phyloP scores from a whole-genome alignment of 1,140 invertebrate species.

The Drosophila pectinifera region DNA sequence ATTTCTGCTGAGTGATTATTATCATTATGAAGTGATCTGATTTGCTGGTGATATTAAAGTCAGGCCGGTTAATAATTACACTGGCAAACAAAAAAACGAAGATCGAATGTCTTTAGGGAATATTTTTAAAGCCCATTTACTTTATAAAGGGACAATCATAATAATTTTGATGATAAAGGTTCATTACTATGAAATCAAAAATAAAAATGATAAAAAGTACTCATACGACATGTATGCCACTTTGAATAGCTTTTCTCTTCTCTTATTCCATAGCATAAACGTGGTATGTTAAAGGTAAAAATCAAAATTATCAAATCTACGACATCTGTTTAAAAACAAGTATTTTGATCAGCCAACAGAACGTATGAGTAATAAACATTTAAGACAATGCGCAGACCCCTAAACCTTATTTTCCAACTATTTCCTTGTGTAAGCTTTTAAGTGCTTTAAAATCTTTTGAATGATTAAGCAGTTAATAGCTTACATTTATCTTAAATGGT shows the following conservation, averaged over 20 bases:
- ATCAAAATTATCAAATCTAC: too few species aligned
- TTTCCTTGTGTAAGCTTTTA: not conserved
- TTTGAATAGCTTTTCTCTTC: not conserved
- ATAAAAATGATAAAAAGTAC: too few species aligned
- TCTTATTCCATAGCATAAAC: too few species aligned
- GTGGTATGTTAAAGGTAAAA: too few species aligned
- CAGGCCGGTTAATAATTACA: constrained; percentile 47
- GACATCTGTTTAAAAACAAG: not conserved
- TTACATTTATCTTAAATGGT: too few species aligned
- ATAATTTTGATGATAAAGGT: too few species aligned
- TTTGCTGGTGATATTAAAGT: constrained; percentile 56
- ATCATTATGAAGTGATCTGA: constrained; percentile 64
- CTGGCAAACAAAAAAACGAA: constrained; percentile 6
- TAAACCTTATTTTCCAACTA: not conserved
- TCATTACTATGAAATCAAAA: too few species aligned
- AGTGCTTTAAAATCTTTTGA: not conserved
- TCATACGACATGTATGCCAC: not conserved
- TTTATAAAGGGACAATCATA: not conserved
- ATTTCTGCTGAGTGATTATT: constrained; percentile 60
- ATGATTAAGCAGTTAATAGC: not conserved
- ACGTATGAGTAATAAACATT: constrained; percentile 2
- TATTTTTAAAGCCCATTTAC: not conserved
- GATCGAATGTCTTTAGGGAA: not conserved
- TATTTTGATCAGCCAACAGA: not conserved
- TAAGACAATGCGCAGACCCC: not conserved